Percentiles rank a stretch among this genome's conserved stretches.
Evolutionary conservation across 2,797 vertebrate species (phyloP).

Genomic region (Margarornis squamiger): DNA sequence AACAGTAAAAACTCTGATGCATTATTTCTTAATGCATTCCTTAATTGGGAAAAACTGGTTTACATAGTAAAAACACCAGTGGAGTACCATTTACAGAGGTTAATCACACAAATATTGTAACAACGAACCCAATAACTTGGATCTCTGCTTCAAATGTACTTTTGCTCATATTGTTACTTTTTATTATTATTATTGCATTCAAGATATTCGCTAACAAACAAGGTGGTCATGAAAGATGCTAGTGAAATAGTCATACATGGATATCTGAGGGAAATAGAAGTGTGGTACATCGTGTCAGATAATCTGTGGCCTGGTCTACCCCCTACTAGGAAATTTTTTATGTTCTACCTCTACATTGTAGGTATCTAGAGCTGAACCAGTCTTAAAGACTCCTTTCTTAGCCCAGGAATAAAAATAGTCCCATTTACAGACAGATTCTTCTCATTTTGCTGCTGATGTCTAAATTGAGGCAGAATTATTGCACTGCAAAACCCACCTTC

Average conservation of each 20-base stretch:
- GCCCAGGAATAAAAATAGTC: background rate
- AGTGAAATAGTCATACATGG: background rate
- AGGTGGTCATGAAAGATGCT: background rate
- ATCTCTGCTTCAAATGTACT: background rate
- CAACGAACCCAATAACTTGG: background rate
- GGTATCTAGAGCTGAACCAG: background rate
- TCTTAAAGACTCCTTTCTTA: background rate
- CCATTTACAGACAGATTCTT: background rate
- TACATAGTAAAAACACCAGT: background rate
- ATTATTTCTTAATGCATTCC: background rate
- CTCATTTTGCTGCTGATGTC: background rate
- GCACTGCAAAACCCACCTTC: background rate
- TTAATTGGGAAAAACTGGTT: background rate
- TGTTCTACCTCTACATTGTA: background rate
- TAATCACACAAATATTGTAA: background rate
- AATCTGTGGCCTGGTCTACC: background rate
- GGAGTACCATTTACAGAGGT: background rate
- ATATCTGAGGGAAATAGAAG: background rate
- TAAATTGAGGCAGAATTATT: background rate
- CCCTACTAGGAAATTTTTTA: background rate
- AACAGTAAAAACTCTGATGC: background rate
- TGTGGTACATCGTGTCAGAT: background rate
- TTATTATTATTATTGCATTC: background rate
- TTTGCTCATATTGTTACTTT: background rate
- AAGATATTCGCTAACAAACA: background rate